Base-by-base conservation (phyloP, 2,888 invertebrate genomes). In the Netelia fuscicornis region DNA sequence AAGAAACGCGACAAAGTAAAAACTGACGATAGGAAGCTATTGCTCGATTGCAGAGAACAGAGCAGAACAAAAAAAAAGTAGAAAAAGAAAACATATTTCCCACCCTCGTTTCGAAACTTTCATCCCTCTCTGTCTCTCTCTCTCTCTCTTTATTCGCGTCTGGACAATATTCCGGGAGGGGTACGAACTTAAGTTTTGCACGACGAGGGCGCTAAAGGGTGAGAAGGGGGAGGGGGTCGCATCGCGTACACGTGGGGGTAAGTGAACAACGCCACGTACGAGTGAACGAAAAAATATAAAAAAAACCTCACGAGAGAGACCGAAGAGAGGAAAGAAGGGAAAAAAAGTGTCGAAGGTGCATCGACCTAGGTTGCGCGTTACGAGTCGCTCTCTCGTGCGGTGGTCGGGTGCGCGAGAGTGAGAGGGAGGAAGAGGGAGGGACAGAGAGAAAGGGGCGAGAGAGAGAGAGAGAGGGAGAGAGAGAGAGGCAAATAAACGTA, bases 311-410 rank as follows among this genome's bases (percentile, higher is more conserved):
- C 20, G 62, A 62, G 25, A 62, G 62, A 20, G 30, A 60, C 2
- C n/a, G 54, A 48, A 68, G 60, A 77, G 30, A 65, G 44, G 20
- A 44, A 60, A 68, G 17, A 10, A 20, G 58, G n/a, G 70, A 62
- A 77, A 77, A 77, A 72, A 62, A 68, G 44, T 52, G 74, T 52
- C 70, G 79, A 81, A 81, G 81, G 81, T 81, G 81, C 85, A 85
- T 85, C 85, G 85, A 85, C 85, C 85, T 75, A 81, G 58, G 84
- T 75, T 85, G 75, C 30, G 30, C 75, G 75, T 84, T 80, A 74
- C 81, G 64, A 81, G 68, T 71, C 25, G 67, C 52, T 77, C 60
- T 62, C 62, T 64, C 48, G 81, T 72, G 76, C 81, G 75, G 70
- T 25, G 70, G 48, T 75, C 54, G 60, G 68, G 65, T 71, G 81